Evolutionary conservation across 2,888 invertebrate species (phyloP), one percentile per base, ranked within the genome.

Genomic region (Carterocephalus palaemon): DNA sequence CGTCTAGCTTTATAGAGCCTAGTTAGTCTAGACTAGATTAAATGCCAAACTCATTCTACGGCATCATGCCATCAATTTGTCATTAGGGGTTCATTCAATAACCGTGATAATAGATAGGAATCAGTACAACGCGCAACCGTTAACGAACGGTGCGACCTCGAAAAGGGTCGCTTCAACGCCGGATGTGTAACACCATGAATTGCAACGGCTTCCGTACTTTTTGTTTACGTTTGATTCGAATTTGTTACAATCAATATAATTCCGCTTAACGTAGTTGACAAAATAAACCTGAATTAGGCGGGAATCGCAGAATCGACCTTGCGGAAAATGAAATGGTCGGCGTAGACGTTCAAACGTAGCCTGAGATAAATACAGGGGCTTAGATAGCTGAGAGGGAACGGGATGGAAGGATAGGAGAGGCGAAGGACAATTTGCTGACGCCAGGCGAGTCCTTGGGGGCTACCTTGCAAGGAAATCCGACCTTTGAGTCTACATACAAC

Each of bases 171-270:
- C 51, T 52, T 46, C 47, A 42, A 50, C 53, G 59, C 70, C 75
- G 78, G 76, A 76, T 72, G 67, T 72, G 58, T 66, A 67, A 60
- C 65, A 68, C 59, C 55, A 57, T 68, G 64, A 67, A 70, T 69
- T 66, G 67, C 63, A 64, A 64, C 53, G 65, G 65, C 70, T 73
- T 73, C 71, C 72, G 70, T 64, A 69, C 67, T 70, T 65, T 60
- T 54, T 62, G 61, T 64, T 53, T 46, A 47, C 23, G 38, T 51
- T 50, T 50, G 48, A 34, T 42, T 43, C 23, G 29, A 26, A 33
- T 34, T 51, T 16, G 26, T 28, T 5, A 42, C 28, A 9, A 13
- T 19, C 24, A 4, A 28, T 10, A 28, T 12, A 15, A 28, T 15
- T 2, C n/a, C 26, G 6, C 10, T 15, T 28, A 15, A 4, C 3